Base-by-base conservation (phyloP, 2,797 vertebrate species). In the Hirundo rustica region DNA sequence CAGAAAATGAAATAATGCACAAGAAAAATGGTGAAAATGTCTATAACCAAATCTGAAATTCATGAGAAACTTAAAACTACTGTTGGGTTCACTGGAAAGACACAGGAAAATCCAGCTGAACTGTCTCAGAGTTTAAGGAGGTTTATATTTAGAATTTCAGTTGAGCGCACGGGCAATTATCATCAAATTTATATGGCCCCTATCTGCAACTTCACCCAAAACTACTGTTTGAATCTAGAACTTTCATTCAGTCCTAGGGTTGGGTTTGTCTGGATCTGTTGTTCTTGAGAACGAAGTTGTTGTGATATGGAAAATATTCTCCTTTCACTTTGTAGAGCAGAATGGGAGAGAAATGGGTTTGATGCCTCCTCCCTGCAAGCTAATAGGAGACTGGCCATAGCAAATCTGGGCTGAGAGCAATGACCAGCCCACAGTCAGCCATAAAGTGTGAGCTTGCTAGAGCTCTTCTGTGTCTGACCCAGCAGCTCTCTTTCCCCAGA, bases 1-100 rank as follows among this genome's bases (percentile, higher is more conserved):
- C 47, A 95, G 57, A 74, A 94, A 88, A 94, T 68, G 5, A 92
- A 92, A 91, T 80, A 88, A 90, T 38, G 57, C 16, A 45, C 15
- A 34, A 85, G 38, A 32, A 82, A 67, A 90, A 80, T 2, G 58
- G 25, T 54, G 55, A 88, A 82, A 95, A 79, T 72, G 16, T 85
- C 96, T 90, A 92, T 75, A 88, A 81, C 2, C 25, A 93, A 89
- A 79, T 64, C 57, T 60, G 27, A 67, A 88, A 79, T 64, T 40
- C 20, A 74, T 16, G 3, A 79, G 47, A 94, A 88, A 85, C 55
- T 70, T 86, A 76, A 86, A 92, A 76, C n/a, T 82, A 53, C n/a
- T 68, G 22, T 82, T 93, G 76, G 11, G 48, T 65, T 93, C 85
- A 66, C 60, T 61, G 40, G 15, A 68, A 90, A 93, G 42, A 87